A percentile compares a stretch with the other conserved stretches of the same genome.
Evolutionary conservation across 2,888 invertebrate species (phyloP).

Genomic region (Stratiomys singularior): DNA sequence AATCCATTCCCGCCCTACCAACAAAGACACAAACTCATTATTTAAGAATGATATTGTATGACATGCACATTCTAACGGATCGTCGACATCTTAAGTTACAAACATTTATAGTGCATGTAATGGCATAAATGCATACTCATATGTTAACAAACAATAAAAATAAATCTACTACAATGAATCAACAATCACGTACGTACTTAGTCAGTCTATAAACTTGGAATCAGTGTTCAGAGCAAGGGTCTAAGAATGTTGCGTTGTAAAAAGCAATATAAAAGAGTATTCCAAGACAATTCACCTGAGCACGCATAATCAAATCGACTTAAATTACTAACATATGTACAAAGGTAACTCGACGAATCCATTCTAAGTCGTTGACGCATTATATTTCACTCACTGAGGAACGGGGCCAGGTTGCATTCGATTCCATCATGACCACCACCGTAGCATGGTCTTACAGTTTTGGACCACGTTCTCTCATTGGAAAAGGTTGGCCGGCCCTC

Average conservation of each 20-base stretch:
- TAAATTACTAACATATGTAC: neutral
- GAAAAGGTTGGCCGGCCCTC: neutral
- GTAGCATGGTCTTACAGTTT: neutral
- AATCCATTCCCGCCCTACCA: neutral
- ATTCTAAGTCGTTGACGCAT: neutral
- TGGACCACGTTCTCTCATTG: too few species aligned
- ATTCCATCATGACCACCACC: neutral
- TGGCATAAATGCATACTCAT: neutral
- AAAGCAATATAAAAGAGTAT: neutral
- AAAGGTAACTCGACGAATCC: neutral
- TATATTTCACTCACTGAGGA: constrained; percentile 3
- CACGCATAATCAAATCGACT: constrained; percentile 20
- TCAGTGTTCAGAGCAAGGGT: neutral
- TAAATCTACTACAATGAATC: constrained; percentile 20
- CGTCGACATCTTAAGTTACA: constrained; percentile 6
- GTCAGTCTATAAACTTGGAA: neutral
- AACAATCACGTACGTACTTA: constrained; percentile 12
- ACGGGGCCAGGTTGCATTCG: neutral
- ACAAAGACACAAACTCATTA: too few species aligned
- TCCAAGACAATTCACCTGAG: constrained; percentile 3
- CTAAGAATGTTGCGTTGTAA: neutral
- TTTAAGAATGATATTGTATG: neutral
- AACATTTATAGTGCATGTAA: neutral
- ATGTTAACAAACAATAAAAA: neutral
- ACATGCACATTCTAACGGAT: constrained; percentile 26